Base-by-base conservation (phyloP, 2,797 vertebrate species). In the Nyctalus aviator region DNA sequence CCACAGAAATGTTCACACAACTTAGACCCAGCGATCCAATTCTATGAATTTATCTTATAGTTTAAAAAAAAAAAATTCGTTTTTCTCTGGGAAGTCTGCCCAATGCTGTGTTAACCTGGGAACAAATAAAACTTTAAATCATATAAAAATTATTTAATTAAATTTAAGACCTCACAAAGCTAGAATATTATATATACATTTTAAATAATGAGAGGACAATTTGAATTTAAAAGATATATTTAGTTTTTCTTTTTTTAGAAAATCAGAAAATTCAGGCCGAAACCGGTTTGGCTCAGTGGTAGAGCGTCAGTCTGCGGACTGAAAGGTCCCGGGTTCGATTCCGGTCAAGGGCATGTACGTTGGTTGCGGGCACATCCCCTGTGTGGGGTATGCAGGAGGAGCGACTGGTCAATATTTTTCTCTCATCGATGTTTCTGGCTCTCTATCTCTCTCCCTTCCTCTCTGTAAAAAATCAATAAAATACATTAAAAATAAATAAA, bases 181-280 rank as follows among this genome's bases (percentile, higher is more conserved):
- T 17, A 55, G 17, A 78, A 81, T 69, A 72, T 17, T 73, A 20
- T 5, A 25, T 10, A 57, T 18, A 12, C 32, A 69, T 84, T 85
- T 89, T 57, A 88, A 92, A 83, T 48, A 77, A 90, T 90, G 73
- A 6, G 6, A 87, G 73, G 35, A 90, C 23, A 53, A 72, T 75
- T 0, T 37, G 6, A 84, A 79, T 12, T 50, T 69, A 68, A 85
- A 89, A 68, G 10, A 57, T 13, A 14, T n/a, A 78, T 62, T 27
- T 83, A 71, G n/a, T 71, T 76, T 90, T 71, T 87, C 72, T 76
- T 46, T 30, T 35, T 84, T 84, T 48, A 14, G 68, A 46, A 82
- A 73, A 50, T 55, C 50, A 77, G 13, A 25, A 79, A 53, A 84
- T 64, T 10, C 6, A 66, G n/a, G n/a, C n/a, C n/a, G n/a, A n/a